phyloP scores from a whole-genome alignment of 2,797 vertebrate species.

The Acridotheres tristis region DNA sequence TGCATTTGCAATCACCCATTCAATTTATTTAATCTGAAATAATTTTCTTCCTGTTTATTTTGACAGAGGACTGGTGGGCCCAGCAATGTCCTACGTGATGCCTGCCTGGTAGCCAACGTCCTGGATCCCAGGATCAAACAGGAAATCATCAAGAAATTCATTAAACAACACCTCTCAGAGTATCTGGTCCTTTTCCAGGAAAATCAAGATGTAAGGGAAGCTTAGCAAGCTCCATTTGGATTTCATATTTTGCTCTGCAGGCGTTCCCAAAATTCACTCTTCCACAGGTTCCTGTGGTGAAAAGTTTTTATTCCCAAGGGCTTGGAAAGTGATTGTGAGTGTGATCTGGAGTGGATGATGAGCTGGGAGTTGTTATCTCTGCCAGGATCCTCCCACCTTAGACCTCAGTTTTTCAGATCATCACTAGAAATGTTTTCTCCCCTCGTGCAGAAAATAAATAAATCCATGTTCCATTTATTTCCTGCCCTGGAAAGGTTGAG shows the following conservation, averaged over 20 bases:
- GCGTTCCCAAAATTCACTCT: neutral
- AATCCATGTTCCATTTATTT: neutral
- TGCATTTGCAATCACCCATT: neutral
- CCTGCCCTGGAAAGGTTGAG: neutral
- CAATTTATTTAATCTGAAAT: neutral
- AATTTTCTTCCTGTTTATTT: constrained; percentile 41
- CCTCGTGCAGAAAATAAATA: neutral
- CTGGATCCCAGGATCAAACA: constrained; percentile 96
- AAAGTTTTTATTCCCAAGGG: neutral
- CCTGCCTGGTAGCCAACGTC: constrained; percentile 94
- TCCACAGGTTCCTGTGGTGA: constrained; percentile 4
- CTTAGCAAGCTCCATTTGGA: constrained; percentile 4
- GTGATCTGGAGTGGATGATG: neutral
- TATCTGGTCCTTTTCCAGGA: constrained; percentile 98
- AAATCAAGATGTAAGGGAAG: constrained; percentile 94
- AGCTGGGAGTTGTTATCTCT: neutral
- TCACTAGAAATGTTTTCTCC: neutral
- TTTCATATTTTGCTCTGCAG: constrained; percentile 24
- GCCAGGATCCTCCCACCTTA: neutral
- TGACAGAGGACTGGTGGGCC: constrained; percentile 90
- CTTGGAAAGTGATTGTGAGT: neutral
- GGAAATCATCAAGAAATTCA: constrained; percentile 99
- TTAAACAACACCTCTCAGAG: constrained; percentile 95
- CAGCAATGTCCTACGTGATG: constrained; percentile 95
- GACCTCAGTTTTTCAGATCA: neutral